phyloP scores from a whole-genome alignment of 2,113 vertebrate species.

The Delphinus delphis region DNA sequence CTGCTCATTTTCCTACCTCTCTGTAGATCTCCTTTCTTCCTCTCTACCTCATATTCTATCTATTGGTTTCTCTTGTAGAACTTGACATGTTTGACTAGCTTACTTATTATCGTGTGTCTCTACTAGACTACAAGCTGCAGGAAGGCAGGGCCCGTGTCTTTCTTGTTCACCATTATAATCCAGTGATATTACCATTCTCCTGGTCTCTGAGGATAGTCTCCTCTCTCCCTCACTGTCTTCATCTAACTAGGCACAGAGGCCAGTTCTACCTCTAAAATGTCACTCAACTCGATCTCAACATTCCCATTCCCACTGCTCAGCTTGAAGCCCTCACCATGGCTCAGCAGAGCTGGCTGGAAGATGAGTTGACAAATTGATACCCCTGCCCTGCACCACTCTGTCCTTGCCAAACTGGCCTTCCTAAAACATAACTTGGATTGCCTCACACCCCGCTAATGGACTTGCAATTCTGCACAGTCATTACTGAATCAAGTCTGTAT shows the following conservation, averaged over 20 bases:
- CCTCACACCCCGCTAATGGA: neutral
- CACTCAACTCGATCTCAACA: neutral
- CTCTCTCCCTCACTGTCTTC: neutral
- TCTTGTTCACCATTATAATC: neutral
- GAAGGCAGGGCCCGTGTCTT: neutral
- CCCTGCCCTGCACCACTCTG: neutral
- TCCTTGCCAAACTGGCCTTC: neutral
- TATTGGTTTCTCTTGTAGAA: slow-evolving; percentile 25
- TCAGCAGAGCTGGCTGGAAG: neutral
- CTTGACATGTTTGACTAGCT: neutral
- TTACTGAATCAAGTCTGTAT: neutral
- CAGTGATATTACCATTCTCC: neutral
- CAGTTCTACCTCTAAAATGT: neutral
- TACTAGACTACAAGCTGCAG: neutral
- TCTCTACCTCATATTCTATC: neutral
- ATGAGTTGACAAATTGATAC: neutral
- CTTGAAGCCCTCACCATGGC: neutral
- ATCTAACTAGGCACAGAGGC: neutral
- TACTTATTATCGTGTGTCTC: neutral
- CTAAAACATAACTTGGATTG: neutral
- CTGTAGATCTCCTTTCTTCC: neutral
- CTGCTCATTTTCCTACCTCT: neutral
- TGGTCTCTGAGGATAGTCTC: neutral
- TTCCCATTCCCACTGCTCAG: neutral
- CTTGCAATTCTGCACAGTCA: neutral